These are phyloP conservation scores for Osmerus mordax DNA, from an alignment of 2,113 vertebrate genomes.

Conservation along the genomic window DNA sequence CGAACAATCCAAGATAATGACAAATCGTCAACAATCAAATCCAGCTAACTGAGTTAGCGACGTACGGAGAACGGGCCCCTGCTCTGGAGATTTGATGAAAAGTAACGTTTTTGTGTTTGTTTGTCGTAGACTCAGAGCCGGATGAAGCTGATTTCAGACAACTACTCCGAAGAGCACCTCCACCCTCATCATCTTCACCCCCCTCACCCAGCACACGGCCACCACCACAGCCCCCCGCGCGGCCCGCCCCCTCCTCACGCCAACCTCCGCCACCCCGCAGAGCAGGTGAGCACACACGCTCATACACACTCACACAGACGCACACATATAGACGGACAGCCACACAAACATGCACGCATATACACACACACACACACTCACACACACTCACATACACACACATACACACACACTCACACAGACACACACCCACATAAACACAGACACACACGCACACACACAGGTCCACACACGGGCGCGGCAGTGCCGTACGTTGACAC, in stretches of 20 bases:
- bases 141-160: slow-evolving; percentile 94
- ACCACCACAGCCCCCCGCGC: slow-evolving; percentile 78
- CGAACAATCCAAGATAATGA: too few species aligned
- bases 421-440: background rate
- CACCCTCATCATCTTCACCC: slow-evolving; percentile 85
- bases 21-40: too few species aligned
- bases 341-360: background rate
- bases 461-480: too few species aligned
- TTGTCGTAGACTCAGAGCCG: slow-evolving; percentile 87
- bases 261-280: slow-evolving; percentile 84
- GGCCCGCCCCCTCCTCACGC: slow-evolving; percentile 70
- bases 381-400: too few species aligned
- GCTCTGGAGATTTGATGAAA: background rate
- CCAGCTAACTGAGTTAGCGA: too few species aligned
- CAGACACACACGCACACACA: background rate
- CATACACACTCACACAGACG: too few species aligned
- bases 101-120: slow-evolving; percentile 29
- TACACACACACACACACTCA: background rate
- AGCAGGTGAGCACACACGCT: slow-evolving; percentile 82
- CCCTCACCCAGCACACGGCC: slow-evolving; percentile 48
- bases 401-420: background rate
- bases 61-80: too few species aligned
- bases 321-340: background rate
- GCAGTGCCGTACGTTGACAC: slow-evolving; percentile 35
- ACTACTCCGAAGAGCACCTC: slow-evolving; percentile 87